Conservation (phyloP, 2,113 vertebrate species). For the Conger conger region DNA sequence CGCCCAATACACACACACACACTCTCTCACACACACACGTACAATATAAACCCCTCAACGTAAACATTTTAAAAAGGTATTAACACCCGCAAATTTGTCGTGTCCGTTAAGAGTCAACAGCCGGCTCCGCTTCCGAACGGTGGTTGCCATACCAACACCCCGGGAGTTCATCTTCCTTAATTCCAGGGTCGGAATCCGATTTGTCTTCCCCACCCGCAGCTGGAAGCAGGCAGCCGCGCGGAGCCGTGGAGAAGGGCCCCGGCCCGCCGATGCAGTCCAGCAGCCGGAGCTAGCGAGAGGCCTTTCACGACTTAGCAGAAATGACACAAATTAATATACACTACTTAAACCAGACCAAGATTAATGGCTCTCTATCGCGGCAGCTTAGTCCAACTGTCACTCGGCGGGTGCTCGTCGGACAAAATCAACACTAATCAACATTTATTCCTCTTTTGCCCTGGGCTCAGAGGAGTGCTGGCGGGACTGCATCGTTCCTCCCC, state of each 20-base stretch:
- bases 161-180: slow-evolving; percentile 97
- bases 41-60: not conserved
- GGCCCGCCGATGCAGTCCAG: slow-evolving; percentile 73
- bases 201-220: slow-evolving; percentile 84
- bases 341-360: slow-evolving; percentile 99
- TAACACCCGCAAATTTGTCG: slow-evolving; percentile 69
- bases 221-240: slow-evolving; percentile 62
- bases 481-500: slow-evolving; percentile 65
- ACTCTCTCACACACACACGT: not conserved
- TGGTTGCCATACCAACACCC: slow-evolving; percentile 96
- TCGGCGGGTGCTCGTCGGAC: slow-evolving; percentile 88
- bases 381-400: slow-evolving; percentile 97
- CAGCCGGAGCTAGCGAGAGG: slow-evolving; percentile 81
- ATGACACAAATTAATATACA: slow-evolving; percentile 99
- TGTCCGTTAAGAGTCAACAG: slow-evolving; percentile 68
- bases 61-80: slow-evolving; percentile 61
- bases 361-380: slow-evolving; percentile 96
- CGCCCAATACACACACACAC: not conserved
- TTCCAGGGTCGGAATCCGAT: slow-evolving; percentile 86
- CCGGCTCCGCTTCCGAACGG: slow-evolving; percentile 66
- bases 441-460: slow-evolving; percentile 98
- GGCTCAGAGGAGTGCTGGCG: slow-evolving; percentile 82
- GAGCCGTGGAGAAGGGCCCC: slow-evolving; percentile 47
- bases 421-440: slow-evolving; percentile 99
- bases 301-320: slow-evolving; percentile 94